These are phyloP conservation scores for Drosophila sulfurigaster DNA, from an alignment of 1,140 invertebrate genomes.

Conservation along the genomic window DNA sequence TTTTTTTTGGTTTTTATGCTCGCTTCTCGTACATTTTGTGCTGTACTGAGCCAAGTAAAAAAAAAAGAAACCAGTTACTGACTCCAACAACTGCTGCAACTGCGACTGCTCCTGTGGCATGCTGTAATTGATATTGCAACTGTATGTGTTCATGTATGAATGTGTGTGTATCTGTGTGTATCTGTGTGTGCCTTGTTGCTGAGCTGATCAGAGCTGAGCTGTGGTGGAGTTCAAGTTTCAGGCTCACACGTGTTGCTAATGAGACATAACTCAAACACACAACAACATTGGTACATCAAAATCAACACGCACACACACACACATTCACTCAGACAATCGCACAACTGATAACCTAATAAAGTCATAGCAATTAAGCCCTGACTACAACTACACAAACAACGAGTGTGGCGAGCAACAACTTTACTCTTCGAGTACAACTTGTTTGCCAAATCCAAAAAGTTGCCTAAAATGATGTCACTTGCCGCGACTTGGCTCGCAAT, in stretches of 20 bases:
- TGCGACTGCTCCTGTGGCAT: slow-evolving; percentile 77
- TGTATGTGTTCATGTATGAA: slow-evolving; percentile 51
- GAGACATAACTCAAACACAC: slow-evolving; percentile 76
- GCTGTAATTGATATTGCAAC: slow-evolving; percentile 84
- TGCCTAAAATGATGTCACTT: slow-evolving; percentile 81
- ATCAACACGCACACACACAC: slow-evolving; percentile 27
- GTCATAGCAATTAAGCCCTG: slow-evolving; percentile 76
- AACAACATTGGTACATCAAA: slow-evolving; percentile 38
- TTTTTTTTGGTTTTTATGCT: neutral
- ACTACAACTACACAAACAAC: slow-evolving; percentile 33
- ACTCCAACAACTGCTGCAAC: slow-evolving; percentile 54
- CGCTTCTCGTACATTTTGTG: slow-evolving; percentile 20
- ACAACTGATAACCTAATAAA: slow-evolving; percentile 79
- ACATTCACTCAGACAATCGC: slow-evolving; percentile 9
- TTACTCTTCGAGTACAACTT: slow-evolving; percentile 46
- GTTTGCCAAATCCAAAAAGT: slow-evolving; percentile 60
- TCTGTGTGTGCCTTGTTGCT: slow-evolving; percentile 6
- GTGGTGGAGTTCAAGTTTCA: slow-evolving; percentile 38
- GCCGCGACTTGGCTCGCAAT: slow-evolving; percentile 64
- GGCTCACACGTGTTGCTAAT: slow-evolving; percentile 78
- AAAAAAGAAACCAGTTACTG: slow-evolving; percentile 73
- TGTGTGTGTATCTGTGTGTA: neutral
- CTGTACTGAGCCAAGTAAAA: slow-evolving; percentile 19
- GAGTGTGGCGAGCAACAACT: slow-evolving; percentile 6
- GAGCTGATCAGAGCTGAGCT: slow-evolving; percentile 44